Conservation (phyloP, 2,797 vertebrate species). For the Hypotaenidia philippensis region DNA sequence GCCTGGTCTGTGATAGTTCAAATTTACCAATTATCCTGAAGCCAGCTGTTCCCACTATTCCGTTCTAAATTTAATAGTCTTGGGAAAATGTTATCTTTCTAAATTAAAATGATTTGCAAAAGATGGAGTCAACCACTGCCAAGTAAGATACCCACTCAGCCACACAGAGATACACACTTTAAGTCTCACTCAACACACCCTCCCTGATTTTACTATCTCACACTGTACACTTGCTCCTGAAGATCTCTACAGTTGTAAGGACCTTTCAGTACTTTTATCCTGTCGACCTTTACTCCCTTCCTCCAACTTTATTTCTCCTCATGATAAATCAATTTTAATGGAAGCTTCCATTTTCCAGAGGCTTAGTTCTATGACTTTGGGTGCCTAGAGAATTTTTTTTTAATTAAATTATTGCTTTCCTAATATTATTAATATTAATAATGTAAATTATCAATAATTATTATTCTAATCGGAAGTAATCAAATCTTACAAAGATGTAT, state of each 20-base stretch:
- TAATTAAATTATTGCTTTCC: background rate
- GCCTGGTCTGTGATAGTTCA: conserved; percentile 64
- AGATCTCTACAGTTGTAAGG: background rate
- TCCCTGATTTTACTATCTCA: background rate
- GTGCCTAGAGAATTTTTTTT: background rate
- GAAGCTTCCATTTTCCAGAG: background rate
- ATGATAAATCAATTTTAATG: background rate
- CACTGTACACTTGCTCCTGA: background rate
- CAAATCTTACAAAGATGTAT: background rate
- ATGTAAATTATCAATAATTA: background rate
- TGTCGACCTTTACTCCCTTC: background rate
- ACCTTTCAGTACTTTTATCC: background rate
- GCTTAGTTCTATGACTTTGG: background rate
- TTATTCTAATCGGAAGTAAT: background rate
- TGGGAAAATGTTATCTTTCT: conserved; percentile 65
- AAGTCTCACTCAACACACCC: background rate
- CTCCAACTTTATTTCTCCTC: background rate
- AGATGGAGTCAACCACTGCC: background rate
- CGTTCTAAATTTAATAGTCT: conserved; percentile 63
- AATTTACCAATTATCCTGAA: conserved; percentile 72
- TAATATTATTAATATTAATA: background rate
- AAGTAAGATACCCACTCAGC: background rate
- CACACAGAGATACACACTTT: background rate
- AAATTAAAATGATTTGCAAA: conserved; percentile 61
- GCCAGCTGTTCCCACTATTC: conserved; percentile 69